Percentiles rank a stretch among this genome's conserved stretches.
Evolutionary conservation across 2,113 vertebrate genomes (phyloP).

Genomic region (Scomber scombrus): DNA sequence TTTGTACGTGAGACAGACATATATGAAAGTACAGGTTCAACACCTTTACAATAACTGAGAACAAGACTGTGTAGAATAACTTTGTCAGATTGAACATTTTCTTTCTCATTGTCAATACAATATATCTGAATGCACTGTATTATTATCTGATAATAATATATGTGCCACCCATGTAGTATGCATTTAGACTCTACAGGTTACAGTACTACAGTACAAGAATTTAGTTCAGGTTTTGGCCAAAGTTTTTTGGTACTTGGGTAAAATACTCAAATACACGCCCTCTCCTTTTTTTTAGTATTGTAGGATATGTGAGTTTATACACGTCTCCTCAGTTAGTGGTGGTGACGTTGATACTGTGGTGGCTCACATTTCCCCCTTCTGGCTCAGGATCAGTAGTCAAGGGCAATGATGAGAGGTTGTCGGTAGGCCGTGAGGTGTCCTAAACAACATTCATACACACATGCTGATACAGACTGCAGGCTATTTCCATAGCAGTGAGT

Average conservation of each 20-base stretch:
- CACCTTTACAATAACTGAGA: too few relatives aligned
- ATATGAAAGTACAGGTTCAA: too few relatives aligned
- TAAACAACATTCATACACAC: conserved; percentile 18
- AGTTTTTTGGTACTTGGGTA: neutral
- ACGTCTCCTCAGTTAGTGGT: conserved; percentile 1
- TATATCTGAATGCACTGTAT: too few relatives aligned
- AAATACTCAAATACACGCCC: neutral
- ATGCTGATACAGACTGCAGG: neutral
- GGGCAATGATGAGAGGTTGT: conserved; percentile 13
- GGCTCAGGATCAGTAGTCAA: conserved; percentile 12
- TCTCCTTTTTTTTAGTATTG: neutral
- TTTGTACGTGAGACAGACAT: too few relatives aligned
- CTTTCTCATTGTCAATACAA: too few relatives aligned
- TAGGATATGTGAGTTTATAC: conserved; percentile 28
- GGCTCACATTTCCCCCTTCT: conserved; percentile 11
- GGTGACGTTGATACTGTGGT: neutral
- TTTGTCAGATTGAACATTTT: too few relatives aligned
- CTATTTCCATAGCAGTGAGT: conserved; percentile 66
- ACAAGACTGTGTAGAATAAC: too few relatives aligned
- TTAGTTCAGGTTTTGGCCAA: neutral
- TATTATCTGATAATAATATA: too few relatives aligned
- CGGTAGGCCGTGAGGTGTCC: conserved; percentile 16
- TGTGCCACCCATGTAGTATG: too few relatives aligned
- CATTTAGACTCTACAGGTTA: neutral
- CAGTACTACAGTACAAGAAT: too few relatives aligned